Conservation (phyloP, 2,113 vertebrate genomes). For the Microcebus lehilahytsara region DNA sequence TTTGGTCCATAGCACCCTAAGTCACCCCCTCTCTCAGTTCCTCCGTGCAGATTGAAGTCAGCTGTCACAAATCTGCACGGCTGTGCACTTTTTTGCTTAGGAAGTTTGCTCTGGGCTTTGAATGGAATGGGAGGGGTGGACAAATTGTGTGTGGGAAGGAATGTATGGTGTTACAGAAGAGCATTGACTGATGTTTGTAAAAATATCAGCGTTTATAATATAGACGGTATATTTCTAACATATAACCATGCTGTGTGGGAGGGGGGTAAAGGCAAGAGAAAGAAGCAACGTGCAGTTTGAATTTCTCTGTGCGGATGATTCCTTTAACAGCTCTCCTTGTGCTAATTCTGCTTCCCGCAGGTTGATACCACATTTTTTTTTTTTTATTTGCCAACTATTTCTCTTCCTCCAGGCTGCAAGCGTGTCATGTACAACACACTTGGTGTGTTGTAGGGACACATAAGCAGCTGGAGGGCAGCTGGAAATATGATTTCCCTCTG, state of each 20-base stretch:
- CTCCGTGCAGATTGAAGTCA: not conserved
- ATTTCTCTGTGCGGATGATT: not conserved
- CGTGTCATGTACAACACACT: too few species aligned
- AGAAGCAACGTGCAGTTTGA: not conserved
- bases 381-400: not conserved
- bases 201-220: not conserved
- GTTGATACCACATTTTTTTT: not conserved
- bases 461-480: not conserved
- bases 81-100: not conserved
- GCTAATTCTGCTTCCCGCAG: not conserved
- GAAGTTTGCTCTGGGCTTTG: not conserved
- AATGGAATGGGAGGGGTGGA: not conserved
- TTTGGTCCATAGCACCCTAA: not conserved
- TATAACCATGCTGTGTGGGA: constrained; percentile 4
- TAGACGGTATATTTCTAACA: not conserved
- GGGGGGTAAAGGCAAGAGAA: not conserved
- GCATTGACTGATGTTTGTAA: not conserved
- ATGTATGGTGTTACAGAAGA: not conserved
- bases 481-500: constrained; percentile 33
- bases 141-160: not conserved
- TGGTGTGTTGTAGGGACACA: constrained; percentile 46
- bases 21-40: not conserved
- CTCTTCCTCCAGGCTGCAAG: not conserved
- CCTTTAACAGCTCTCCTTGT: not conserved
- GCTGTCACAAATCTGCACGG: not conserved